Base-by-base conservation (phyloP, 2,888 invertebrate genomes). In the Drosophila rubida region DNA sequence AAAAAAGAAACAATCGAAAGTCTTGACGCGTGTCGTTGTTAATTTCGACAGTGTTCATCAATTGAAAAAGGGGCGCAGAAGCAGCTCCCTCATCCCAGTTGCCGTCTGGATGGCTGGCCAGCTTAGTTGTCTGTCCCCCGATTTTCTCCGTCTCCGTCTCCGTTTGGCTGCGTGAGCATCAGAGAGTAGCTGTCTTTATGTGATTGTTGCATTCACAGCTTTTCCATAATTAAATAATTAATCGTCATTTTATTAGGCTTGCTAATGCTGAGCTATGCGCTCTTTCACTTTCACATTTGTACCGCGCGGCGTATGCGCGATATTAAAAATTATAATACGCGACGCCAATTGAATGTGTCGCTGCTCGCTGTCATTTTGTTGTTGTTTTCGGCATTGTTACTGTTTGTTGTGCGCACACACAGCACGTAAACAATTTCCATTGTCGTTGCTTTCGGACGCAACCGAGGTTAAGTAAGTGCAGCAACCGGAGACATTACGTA, bases 191-290 rank as follows among this genome's bases (percentile, higher is more conserved):
- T 32, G 14, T 44, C 22, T 41, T 4, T 13, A 30, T 68, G 54
- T 45, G 57, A 53, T 51, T 64, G 53, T 30, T 49, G 78, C 60
- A 69, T 46, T 74, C 79, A 42, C 53, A 41, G 69, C 67, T 81
- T 78, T 78, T 75, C 68, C 75, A 78, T 75, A 78, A 81, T 78
- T 82, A 81, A 78, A 78, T 72, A 79, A 79, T 75, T 72, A 82
- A 79, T 82, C 68, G 73, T 53, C 63, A 69, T 75, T 72, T 78
- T 75, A 76, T 79, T 82, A 75, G 64, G 68, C 82, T 19, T 55
- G 60, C 44, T 44, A 44, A 44, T 54, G 54, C 54, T 54, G 58
- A 66, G 60, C 68, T 44, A 50, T 59, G 73, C 78, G 48, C 79
- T 74, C 63, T 81, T 78, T 81, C 68, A 78, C 78, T 78, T 78